Percentiles rank a stretch among this genome's conserved stretches.
These are phyloP conservation scores for Medauroidea extradentata DNA, from an alignment of 1,140 invertebrate species.

Conservation along the genomic window DNA sequence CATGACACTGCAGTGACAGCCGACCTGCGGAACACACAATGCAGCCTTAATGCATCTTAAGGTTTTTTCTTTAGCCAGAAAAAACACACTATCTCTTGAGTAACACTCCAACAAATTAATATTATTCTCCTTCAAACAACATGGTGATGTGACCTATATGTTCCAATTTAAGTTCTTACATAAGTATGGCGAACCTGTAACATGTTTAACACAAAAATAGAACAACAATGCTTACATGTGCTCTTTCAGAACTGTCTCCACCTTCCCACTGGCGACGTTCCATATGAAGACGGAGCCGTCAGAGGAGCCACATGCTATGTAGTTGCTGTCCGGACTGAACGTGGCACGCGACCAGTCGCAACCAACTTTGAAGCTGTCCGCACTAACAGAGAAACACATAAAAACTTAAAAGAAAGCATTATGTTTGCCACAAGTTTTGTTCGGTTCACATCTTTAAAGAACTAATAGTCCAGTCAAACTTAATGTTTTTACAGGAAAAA, in stretches of 20 bases:
- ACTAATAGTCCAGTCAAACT: neutral
- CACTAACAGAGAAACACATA: conserved; percentile 53
- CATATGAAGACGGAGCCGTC: conserved; percentile 92
- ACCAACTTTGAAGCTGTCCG: conserved; percentile 90
- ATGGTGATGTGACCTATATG: neutral
- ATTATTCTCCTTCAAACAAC: neutral
- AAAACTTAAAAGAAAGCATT: neutral
- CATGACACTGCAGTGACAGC: conserved; percentile 87
- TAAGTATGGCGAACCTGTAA: neutral
- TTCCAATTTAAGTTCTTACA: neutral
- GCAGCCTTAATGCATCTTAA: too few relatives aligned
- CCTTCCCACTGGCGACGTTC: conserved; percentile 71
- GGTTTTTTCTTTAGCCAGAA: neutral
- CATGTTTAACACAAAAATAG: neutral
- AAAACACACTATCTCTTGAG: neutral
- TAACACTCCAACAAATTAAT: neutral
- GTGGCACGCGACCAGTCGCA: conserved; percentile 90
- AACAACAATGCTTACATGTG: conserved; percentile 69
- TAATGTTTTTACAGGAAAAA: too few relatives aligned
- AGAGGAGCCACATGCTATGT: conserved; percentile 82
- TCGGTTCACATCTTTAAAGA: neutral
- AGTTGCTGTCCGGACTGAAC: conserved; percentile 86
- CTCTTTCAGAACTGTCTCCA: conserved; percentile 82
- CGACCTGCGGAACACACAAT: conserved; percentile 54
- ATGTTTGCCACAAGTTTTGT: neutral